These are phyloP conservation scores for Philotrypesis tridentata DNA, from an alignment of 1,140 invertebrate species.

Conservation along the genomic window DNA sequence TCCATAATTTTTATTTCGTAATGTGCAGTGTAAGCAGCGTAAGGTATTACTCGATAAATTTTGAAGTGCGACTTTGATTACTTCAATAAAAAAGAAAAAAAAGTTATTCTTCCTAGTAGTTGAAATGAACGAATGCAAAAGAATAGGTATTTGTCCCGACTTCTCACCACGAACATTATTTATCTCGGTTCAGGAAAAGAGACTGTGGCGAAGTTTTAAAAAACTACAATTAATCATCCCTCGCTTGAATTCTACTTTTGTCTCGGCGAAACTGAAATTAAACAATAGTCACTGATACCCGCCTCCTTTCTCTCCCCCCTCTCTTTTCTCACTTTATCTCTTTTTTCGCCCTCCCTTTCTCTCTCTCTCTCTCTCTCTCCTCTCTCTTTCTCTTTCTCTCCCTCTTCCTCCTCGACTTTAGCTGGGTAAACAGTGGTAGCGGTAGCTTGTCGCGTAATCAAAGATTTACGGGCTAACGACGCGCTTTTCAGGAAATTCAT, in stretches of 20 bases:
- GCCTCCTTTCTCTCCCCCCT: not conserved
- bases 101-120: no score
- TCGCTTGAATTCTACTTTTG: not conserved
- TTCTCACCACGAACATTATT: not conserved
- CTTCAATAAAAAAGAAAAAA: no score
- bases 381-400: not conserved
- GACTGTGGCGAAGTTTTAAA: not conserved
- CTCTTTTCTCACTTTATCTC: no score
- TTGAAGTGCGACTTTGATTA: no score
- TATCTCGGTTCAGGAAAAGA: not conserved
- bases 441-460: slow-evolving; percentile 57
- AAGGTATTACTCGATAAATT: no score
- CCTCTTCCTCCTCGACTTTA: not conserved
- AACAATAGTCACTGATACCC: slow-evolving; percentile 12
- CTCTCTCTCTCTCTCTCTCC: not conserved
- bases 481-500: slow-evolving; percentile 60
- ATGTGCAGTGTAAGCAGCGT: no score
- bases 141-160: not conserved
- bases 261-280: not conserved
- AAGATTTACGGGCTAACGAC: slow-evolving; percentile 62
- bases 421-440: slow-evolving; percentile 49
- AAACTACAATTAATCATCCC: not conserved
- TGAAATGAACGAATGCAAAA: no score
- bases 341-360: not conserved
- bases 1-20: no score